These are phyloP conservation scores for Drosophila subobscura DNA, from an alignment of 1,140 invertebrate species.

Conservation along the genomic window DNA sequence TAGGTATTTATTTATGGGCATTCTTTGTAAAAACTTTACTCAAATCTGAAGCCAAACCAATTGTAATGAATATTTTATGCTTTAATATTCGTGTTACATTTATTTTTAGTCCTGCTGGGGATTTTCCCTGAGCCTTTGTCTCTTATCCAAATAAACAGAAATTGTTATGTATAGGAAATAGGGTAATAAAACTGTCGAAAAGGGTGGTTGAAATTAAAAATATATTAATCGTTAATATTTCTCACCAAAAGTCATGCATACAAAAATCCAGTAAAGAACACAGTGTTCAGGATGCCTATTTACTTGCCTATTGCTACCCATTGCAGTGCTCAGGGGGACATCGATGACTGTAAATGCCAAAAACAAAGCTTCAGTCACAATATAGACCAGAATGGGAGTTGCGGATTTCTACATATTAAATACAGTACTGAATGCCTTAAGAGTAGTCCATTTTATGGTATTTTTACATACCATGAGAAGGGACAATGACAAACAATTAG, in stretches of 20 bases:
- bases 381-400: background rate
- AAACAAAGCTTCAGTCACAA: background rate
- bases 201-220: background rate
- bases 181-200: background rate
- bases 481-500: constrained; percentile 7
- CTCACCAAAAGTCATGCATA: background rate
- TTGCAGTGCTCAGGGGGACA: background rate
- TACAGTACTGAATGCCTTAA: too few species aligned
- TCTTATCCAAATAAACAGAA: constrained; percentile 5
- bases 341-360: background rate
- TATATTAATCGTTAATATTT: too few species aligned
- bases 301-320: background rate
- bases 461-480: constrained; percentile 8
- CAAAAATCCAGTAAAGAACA: constrained; percentile 1
- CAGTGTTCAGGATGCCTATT: background rate
- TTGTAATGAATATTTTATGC: too few species aligned
- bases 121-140: background rate
- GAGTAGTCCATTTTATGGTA: background rate
- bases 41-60: too few species aligned
- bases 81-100: too few species aligned
- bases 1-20: too few species aligned
- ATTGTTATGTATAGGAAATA: constrained; percentile 4
- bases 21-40: too few species aligned
- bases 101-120: background rate
- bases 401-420: background rate